phyloP scores from a whole-genome alignment of 2,888 invertebrate genomes.

The Anodontia alba region DNA sequence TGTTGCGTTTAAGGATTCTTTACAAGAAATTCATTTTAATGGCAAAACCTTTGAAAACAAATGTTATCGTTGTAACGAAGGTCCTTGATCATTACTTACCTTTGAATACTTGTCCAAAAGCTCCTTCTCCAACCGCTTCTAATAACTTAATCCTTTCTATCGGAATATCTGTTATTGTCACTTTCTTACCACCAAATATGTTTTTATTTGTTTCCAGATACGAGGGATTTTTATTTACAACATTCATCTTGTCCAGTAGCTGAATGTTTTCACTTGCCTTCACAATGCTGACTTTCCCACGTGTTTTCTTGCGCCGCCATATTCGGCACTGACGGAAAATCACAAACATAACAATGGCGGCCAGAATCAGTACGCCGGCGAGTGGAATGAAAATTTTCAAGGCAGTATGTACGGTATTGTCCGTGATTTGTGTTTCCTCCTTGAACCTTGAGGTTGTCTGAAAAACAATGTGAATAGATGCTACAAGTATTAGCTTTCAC shows the following conservation, averaged over 20 bases:
- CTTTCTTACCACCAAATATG: conserved; percentile 60
- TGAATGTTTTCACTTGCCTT: conserved; percentile 77
- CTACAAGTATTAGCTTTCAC: neutral
- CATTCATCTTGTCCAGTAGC: conserved; percentile 80
- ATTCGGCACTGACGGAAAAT: conserved; percentile 56
- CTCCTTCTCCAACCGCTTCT: conserved; percentile 94
- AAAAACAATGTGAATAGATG: neutral
- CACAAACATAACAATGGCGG: conserved; percentile 63
- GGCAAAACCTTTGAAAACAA: too few relatives aligned
- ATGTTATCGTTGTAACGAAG: too few relatives aligned
- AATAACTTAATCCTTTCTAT: conserved; percentile 88
- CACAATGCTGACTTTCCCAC: conserved; percentile 64
- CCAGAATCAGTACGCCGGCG: conserved; percentile 62
- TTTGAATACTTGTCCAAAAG: conserved; percentile 95
- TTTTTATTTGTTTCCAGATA: conserved; percentile 71
- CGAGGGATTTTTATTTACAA: conserved; percentile 80
- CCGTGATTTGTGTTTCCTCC: conserved; percentile 17
- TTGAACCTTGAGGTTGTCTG: conserved; percentile 16
- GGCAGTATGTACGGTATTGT: conserved; percentile 33
- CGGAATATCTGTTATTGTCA: conserved; percentile 73
- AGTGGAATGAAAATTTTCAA: conserved; percentile 71
- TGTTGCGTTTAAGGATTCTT: too few relatives aligned
- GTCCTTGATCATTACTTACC: too few relatives aligned
- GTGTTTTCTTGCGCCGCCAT: conserved; percentile 57
- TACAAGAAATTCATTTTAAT: too few relatives aligned